Evolutionary conservation across 2,888 invertebrate species (phyloP).

Genomic region (Xylota segnis): DNA sequence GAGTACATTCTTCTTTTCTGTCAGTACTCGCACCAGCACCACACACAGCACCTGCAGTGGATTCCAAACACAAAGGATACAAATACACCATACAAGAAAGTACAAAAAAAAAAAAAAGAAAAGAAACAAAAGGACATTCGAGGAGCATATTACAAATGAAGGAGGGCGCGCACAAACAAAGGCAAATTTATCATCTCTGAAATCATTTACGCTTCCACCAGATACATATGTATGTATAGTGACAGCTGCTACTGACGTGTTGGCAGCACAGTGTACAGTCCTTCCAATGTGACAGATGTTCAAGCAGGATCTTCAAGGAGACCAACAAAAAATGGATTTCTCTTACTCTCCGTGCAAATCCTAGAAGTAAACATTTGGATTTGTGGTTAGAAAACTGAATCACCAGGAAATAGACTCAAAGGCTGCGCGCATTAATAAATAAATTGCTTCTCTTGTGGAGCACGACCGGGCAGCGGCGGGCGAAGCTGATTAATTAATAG

Average conservation of each 20-base stretch:
- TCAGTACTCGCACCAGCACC: background rate
- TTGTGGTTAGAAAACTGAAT: conserved; percentile 12
- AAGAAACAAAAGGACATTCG: conserved; percentile 47
- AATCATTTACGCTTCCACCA: conserved; percentile 41
- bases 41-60: conserved; percentile 46
- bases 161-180: conserved; percentile 52
- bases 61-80: conserved; percentile 56
- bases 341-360: conserved; percentile 46
- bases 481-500: conserved; percentile 58
- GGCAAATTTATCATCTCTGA: conserved; percentile 51
- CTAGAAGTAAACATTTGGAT: conserved; percentile 47
- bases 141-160: conserved; percentile 44
- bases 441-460: background rate
- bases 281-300: conserved; percentile 60
- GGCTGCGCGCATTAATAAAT: too few species aligned
- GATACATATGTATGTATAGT: too few species aligned
- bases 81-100: conserved; percentile 6
- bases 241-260: conserved; percentile 54
- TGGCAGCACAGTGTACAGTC: background rate
- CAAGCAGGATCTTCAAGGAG: conserved; percentile 42
- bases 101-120: background rate
- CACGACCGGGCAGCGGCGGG: conserved; percentile 20
- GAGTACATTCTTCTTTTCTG: conserved; percentile 15
- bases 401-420: conserved; percentile 49
- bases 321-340: background rate